Evolutionary conservation across 1,140 invertebrate species (phyloP).

Genomic region (Drosophila saltans): DNA sequence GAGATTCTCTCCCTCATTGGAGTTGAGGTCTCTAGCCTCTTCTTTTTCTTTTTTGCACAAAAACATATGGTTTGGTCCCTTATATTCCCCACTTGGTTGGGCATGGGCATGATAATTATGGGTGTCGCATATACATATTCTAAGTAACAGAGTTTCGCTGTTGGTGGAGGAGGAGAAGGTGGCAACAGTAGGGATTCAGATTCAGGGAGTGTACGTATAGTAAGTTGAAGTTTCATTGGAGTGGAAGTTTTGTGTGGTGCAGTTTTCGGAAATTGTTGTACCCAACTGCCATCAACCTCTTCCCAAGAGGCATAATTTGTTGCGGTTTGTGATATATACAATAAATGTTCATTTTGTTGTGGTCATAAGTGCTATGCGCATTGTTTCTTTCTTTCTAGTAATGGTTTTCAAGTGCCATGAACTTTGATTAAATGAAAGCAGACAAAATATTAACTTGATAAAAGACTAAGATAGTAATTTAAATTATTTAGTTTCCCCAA

Average conservation of each 20-base stretch:
- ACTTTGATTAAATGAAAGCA: background rate
- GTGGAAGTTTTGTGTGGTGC: constrained; percentile 31
- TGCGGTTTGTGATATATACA: constrained; percentile 31
- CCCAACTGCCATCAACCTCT: background rate
- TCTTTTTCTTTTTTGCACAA: constrained; percentile 9
- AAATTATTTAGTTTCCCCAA: no score
- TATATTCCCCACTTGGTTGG: constrained; percentile 11
- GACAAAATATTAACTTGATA: background rate
- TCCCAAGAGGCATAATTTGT: constrained; percentile 48
- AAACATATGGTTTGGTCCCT: constrained; percentile 44
- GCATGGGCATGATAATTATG: constrained; percentile 51
- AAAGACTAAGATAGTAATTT: no score
- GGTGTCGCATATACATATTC: constrained; percentile 38
- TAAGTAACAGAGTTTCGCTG: constrained; percentile 5
- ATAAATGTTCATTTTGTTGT: constrained; percentile 43
- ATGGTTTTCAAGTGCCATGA: constrained; percentile 1
- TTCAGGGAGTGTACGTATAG: constrained; percentile 14
- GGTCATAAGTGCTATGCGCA: constrained; percentile 28
- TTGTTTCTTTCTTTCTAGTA: background rate
- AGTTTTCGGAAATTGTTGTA: constrained; percentile 33
- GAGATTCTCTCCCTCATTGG: constrained; percentile 17
- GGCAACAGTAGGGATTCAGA: background rate
- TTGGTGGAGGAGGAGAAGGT: background rate
- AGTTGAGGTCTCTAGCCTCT: constrained; percentile 1
- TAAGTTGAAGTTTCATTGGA: constrained; percentile 34